Conservation (phyloP, 2,797 vertebrate species). For the Malacoraja senta region DNA sequence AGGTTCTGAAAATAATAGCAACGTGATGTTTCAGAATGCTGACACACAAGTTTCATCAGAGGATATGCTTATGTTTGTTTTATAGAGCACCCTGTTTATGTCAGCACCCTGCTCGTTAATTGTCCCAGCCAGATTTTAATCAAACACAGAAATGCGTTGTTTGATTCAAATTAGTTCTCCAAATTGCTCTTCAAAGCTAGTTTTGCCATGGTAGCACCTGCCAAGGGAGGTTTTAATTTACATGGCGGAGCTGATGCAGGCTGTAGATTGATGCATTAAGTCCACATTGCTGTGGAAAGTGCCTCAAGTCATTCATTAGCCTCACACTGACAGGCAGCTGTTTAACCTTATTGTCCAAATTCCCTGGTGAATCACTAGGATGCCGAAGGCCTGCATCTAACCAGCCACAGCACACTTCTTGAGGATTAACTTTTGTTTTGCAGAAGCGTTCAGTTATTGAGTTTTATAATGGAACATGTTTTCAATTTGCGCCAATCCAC, state of each 20-base stretch:
- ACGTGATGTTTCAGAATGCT: no score
- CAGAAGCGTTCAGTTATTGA: background rate
- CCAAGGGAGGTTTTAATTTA: background rate
- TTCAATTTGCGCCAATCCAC: background rate
- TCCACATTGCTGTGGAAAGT: background rate
- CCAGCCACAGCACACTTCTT: background rate
- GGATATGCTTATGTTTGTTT: no score
- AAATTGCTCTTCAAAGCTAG: background rate
- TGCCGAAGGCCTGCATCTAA: background rate
- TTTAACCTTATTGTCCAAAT: conserved; percentile 22
- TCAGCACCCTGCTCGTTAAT: background rate
- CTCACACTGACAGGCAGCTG: conserved; percentile 11
- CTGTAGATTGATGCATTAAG: conserved; percentile 1
- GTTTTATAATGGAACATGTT: conserved; percentile 25
- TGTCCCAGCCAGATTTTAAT: background rate
- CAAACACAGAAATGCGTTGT: background rate
- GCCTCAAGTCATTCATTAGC: conserved; percentile 36
- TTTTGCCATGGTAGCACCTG: background rate
- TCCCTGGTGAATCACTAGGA: background rate
- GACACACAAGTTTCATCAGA: no score
- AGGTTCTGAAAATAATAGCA: background rate
- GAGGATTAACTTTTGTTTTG: background rate
- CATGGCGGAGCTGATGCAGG: background rate
- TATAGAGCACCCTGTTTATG: no score
- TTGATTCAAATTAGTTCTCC: background rate